Evolutionary conservation across 2,888 invertebrate species (phyloP), one percentile per base, ranked within the genome.

Genomic region (Helobdella robusta): DNA sequence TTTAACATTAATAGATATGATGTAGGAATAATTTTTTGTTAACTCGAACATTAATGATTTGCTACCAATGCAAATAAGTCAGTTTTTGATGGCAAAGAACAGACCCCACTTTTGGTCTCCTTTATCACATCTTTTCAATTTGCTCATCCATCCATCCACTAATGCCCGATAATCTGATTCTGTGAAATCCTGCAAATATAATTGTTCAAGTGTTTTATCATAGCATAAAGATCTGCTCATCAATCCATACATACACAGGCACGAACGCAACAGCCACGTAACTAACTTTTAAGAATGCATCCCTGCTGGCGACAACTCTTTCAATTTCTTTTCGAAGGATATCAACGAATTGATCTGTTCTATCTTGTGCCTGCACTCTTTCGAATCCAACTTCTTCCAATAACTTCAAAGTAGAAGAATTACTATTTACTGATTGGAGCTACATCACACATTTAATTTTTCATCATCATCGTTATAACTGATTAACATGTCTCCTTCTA

Each of bases 301-400:
- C 76, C 69, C 79, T 81, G 52, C 79, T 77, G 28, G 73, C 71
- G 48, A 78, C 74, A 35, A 81, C 78, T 61, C 74, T 75, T 6
- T 73, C 72, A 20, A 83, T 72, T 74, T 84, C 84, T 48, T 74
- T 76, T 18, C 78, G 72, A 20, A 84, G 75, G 59, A 81, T 79
- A 44, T 79, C 77, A 46, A 80, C 75, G 75, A 84, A 84, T 66
- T 80, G 75, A 23, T 76, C 74, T 1, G 83, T 82, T 68, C 79
- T 76, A 73, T 84, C 83, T 66, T 79, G 78, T 2, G 81, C 81
- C 46, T 75, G 70, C 1, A 84, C 82, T 36, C 80, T 75, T 23
- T 72, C 73, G 73, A 83, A 84, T 28, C 83, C 84, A 36, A 79
- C 81, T 59, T 76, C 73, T 68, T 79, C 75, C 56, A 83, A 73